Conservation (phyloP, 2,888 invertebrate genomes). For the Oscheius sp. region DNA sequence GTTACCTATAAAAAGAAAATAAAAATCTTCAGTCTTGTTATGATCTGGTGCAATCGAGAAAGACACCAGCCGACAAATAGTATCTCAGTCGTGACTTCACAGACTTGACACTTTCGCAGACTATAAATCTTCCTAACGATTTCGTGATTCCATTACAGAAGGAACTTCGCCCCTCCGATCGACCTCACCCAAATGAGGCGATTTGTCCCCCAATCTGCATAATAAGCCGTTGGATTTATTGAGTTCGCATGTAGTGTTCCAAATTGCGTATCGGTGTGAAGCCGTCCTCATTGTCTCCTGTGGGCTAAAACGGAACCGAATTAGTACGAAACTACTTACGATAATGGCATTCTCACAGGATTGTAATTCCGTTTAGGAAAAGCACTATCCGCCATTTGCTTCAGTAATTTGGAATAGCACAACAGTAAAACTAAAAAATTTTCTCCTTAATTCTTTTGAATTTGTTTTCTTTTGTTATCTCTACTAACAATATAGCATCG, state of each 20-base stretch:
- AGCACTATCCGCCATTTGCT: neutral
- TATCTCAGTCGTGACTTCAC: neutral
- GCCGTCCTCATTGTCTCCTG: neutral
- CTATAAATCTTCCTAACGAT: neutral
- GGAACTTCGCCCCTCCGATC: too few species aligned
- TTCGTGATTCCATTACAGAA: too few species aligned
- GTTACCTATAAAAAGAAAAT: neutral
- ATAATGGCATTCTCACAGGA: slow-evolving; percentile 8
- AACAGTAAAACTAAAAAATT: too few species aligned
- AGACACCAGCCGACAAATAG: neutral
- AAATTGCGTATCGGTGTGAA: neutral
- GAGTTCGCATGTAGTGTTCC: slow-evolving; percentile 9
- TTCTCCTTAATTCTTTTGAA: too few species aligned
- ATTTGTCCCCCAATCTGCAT: slow-evolving; percentile 26
- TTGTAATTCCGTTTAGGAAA: neutral
- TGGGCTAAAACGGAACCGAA: neutral
- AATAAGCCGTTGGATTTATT: slow-evolving; percentile 29
- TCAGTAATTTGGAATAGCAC: too few species aligned
- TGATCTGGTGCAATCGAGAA: neutral
- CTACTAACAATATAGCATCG: too few species aligned
- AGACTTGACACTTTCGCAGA: neutral
- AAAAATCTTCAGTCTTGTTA: neutral
- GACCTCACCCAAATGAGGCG: slow-evolving; percentile 22
- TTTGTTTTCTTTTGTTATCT: too few species aligned
- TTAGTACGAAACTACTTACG: slow-evolving; percentile 12